A percentile compares a stretch with the other conserved stretches of the same genome.
phyloP scores from a whole-genome alignment of 1,140 invertebrate species.

The Drosophila malerkotliana region DNA sequence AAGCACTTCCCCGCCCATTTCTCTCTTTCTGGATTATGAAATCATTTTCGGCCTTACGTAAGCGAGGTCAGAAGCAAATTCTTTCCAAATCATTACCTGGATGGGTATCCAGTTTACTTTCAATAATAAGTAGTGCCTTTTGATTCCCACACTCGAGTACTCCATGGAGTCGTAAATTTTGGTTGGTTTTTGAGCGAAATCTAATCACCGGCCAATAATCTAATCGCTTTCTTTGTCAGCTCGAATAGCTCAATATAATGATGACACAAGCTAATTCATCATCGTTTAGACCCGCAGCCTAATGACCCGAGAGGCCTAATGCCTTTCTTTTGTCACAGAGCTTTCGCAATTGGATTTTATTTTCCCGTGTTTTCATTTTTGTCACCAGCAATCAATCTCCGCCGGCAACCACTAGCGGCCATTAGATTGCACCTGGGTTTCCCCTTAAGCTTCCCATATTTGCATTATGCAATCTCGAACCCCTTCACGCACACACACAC shows the following conservation, averaged over 20 bases:
- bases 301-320: constrained; percentile 34
- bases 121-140: too few species aligned
- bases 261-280: constrained; percentile 35
- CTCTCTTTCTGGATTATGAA: constrained; percentile 49
- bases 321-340: constrained; percentile 39
- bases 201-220: constrained; percentile 30
- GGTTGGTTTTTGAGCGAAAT: constrained; percentile 29
- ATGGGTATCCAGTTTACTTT: too few species aligned
- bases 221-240: constrained; percentile 26
- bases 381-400: constrained; percentile 38
- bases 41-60: constrained; percentile 36
- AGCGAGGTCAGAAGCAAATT: constrained; percentile 4
- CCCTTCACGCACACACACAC: constrained; percentile 29
- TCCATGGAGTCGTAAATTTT: constrained; percentile 16
- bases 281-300: constrained; percentile 26
- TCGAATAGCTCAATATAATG: constrained; percentile 18
- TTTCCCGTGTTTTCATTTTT: constrained; percentile 12
- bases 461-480: constrained; percentile 58
- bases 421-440: constrained; percentile 19
- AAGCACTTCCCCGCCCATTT: constrained; percentile 22
- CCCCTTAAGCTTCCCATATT: constrained; percentile 17
- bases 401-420: constrained; percentile 10
- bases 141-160: too few species aligned
- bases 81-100: too few species aligned
- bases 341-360: constrained; percentile 32